These are phyloP conservation scores for Ceratotherium simum DNA, from an alignment of 2,113 vertebrate genomes.

Conservation along the genomic window DNA sequence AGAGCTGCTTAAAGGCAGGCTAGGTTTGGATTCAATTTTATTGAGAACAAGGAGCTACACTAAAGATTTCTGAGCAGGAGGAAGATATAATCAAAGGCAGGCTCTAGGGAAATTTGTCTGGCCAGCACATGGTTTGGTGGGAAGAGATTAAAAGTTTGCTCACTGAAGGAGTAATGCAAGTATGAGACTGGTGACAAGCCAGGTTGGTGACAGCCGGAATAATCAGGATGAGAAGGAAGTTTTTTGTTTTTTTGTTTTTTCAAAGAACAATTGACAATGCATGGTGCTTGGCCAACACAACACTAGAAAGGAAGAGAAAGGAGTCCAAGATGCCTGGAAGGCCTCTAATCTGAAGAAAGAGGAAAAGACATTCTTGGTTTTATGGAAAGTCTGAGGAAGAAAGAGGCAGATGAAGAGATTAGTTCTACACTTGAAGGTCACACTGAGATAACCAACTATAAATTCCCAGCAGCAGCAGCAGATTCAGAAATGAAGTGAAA, in stretches of 20 bases:
- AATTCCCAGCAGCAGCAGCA: neutral
- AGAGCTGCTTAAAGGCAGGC: conserved; percentile 2
- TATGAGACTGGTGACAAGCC: neutral
- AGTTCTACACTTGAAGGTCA: neutral
- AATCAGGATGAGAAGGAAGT: neutral
- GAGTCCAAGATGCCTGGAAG: neutral
- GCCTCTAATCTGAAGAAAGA: neutral
- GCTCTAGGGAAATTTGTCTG: neutral
- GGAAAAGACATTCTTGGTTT: neutral
- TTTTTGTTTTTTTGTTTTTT: neutral
- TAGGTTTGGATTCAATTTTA: neutral
- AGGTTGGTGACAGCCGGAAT: neutral
- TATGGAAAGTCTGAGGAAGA: neutral
- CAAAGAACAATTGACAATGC: neutral
- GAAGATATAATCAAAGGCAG: neutral
- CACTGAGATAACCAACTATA: neutral
- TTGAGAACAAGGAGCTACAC: conserved; percentile 17
- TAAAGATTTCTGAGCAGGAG: conserved; percentile 27
- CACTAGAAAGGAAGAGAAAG: neutral
- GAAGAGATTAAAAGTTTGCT: neutral
- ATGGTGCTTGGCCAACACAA: neutral
- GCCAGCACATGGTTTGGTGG: neutral
- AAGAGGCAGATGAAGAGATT: neutral
- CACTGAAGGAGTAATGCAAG: neutral
- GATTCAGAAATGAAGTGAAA: neutral